phyloP scores from a whole-genome alignment of 2,797 vertebrate species.

The Octomys mimax region DNA sequence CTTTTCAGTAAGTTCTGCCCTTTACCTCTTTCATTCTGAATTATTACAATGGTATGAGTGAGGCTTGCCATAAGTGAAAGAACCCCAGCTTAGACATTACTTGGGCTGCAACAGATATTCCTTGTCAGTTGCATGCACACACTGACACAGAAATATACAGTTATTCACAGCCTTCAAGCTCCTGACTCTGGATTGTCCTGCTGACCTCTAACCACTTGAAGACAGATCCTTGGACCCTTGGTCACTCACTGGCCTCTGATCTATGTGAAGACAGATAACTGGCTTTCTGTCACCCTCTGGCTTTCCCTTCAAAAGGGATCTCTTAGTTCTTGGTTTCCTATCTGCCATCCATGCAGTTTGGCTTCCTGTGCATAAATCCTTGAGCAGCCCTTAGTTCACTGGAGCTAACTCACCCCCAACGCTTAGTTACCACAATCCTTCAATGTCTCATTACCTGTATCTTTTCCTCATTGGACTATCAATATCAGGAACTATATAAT shows the following conservation, averaged over 20 bases:
- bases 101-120: background rate
- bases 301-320: conserved; percentile 42
- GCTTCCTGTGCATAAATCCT: conserved; percentile 34
- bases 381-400: conserved; percentile 35
- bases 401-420: background rate
- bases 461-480: background rate
- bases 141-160: background rate
- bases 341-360: conserved; percentile 1
- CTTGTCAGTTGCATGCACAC: background rate
- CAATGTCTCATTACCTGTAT: background rate
- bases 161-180: conserved; percentile 45
- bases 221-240: conserved; percentile 61
- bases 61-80: background rate
- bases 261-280: conserved; percentile 52
- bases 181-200: conserved; percentile 4
- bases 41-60: background rate
- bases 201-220: conserved; percentile 51
- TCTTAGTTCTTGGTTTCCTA: conserved; percentile 54
- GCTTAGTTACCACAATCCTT: background rate
- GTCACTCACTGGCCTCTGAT: background rate
- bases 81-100: conserved; percentile 3
- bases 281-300: conserved; percentile 39
- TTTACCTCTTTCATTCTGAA: conserved; percentile 41
- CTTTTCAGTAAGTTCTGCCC: background rate
- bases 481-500: conserved; percentile 37